Percentiles rank a stretch among this genome's conserved stretches.
Evolutionary conservation across 2,888 invertebrate species (phyloP).

Genomic region (Sepioteuthis lessoniana): DNA sequence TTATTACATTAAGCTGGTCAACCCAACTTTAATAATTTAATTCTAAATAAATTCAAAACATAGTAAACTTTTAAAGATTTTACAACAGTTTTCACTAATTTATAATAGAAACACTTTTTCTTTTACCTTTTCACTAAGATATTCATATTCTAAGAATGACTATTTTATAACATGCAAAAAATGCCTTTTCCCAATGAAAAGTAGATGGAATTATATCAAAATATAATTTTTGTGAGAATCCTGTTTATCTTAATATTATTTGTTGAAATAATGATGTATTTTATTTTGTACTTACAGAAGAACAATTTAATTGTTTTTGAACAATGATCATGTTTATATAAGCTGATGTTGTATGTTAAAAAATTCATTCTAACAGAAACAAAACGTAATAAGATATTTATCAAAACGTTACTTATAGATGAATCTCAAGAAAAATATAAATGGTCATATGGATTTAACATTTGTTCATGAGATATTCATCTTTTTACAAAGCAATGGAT

Average conservation of each 20-base stretch:
- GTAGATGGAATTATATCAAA: neutral
- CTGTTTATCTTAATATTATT: neutral
- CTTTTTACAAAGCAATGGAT: neutral
- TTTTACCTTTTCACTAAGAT: neutral
- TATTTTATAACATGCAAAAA: too few relatives aligned
- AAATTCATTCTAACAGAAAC: neutral
- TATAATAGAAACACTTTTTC: too few relatives aligned
- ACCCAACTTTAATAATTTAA: too few relatives aligned
- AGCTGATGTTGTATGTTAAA: neutral
- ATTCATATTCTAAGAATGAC: neutral
- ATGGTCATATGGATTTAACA: neutral
- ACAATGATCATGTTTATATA: neutral
- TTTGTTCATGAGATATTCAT: neutral
- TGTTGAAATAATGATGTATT: slow-evolving; percentile 14
- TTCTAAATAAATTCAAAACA: too few relatives aligned
- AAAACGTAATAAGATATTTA: neutral
- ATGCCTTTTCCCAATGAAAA: neutral
- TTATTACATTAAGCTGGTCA: too few relatives aligned
- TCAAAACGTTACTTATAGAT: neutral
- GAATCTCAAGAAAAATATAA: neutral
- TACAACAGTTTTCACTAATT: too few relatives aligned
- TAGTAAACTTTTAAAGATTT: too few relatives aligned
- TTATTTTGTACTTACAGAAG: neutral
- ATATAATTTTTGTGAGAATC: neutral
- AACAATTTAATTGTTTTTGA: neutral